Evolutionary conservation across 2,797 vertebrate species (phyloP), one percentile per base, ranked within the genome.

Genomic region (Myiotriccus ornatus): DNA sequence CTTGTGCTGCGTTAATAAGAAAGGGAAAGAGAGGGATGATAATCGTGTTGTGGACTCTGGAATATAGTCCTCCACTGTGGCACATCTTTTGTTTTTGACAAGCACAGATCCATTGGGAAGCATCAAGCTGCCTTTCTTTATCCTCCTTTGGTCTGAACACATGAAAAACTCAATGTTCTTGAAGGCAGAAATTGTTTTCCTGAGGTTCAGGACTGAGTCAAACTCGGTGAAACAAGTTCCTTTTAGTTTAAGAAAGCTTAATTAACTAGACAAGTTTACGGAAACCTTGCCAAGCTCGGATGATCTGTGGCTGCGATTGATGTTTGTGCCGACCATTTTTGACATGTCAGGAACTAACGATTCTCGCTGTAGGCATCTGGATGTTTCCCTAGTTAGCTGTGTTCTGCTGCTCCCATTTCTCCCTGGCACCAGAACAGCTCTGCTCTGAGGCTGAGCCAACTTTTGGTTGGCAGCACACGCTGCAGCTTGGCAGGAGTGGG

Each of bases 351-450:
- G 27, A 80, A 56, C 57, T 47, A 43, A 41, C 56, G 0, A 49
- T 34, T 47, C 84, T 62, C 13, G 88, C 93, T 80, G 81, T 56
- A 77, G 93, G 96, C 90, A 91, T 87, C 84, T 55, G 90, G 68
- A 50, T 70, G 68, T 68, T 94, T 44, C 93, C 35, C 3, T 37
- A 2, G 30, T 68, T 67, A 78, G 88, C 90, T 28, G 41, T 14
- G 18, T 63, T 52, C 91, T 49, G 81, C 94, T 84, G 90, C 90
- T 96, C 91, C 83, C 84, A 67, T 57, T 84, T 49, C 83, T 88
- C 39, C 88, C 92, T 96, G 94, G 92, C 92, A 92, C 69, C 64
- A 22, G 56, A 17, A 57, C 90, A 77, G 75, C 92, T 76, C 94
- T n/a, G 44, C 57, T 41, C 70, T 44, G 70, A 68, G 78, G 5